These are phyloP conservation scores for Hetaerina americana DNA, from an alignment of 1,140 invertebrate genomes.

Conservation along the genomic window DNA sequence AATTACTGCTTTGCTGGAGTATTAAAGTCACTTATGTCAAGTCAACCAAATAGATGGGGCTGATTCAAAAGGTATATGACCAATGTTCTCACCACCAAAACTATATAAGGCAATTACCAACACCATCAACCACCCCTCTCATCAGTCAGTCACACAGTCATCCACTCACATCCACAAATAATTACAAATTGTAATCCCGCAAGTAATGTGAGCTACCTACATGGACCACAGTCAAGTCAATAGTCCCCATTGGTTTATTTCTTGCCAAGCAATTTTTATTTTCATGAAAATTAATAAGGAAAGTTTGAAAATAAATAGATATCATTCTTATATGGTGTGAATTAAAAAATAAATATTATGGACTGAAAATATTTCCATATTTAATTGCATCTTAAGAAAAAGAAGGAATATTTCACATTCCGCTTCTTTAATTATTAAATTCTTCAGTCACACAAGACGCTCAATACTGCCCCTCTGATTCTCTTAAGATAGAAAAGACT, in stretches of 20 bases:
- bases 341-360: background rate
- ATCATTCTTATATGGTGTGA: background rate
- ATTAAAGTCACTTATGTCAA: background rate
- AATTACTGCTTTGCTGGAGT: background rate
- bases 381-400: background rate
- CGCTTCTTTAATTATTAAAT: background rate
- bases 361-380: background rate
- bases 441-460: background rate
- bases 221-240: background rate
- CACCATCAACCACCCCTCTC: background rate
- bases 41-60: background rate
- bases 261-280: background rate
- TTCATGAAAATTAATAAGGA: background rate
- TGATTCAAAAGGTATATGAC: background rate
- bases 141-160: background rate
- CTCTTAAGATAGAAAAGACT: background rate
- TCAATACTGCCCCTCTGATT: background rate
- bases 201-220: background rate
- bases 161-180: background rate
- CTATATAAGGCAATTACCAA: background rate
- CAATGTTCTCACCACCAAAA: background rate
- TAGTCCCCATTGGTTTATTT: background rate
- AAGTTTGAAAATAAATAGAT: background rate
- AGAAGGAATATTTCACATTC: background rate
- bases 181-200: background rate